Conservation (phyloP, 2,888 invertebrate species). For the Tetrapedia diversipes region DNA sequence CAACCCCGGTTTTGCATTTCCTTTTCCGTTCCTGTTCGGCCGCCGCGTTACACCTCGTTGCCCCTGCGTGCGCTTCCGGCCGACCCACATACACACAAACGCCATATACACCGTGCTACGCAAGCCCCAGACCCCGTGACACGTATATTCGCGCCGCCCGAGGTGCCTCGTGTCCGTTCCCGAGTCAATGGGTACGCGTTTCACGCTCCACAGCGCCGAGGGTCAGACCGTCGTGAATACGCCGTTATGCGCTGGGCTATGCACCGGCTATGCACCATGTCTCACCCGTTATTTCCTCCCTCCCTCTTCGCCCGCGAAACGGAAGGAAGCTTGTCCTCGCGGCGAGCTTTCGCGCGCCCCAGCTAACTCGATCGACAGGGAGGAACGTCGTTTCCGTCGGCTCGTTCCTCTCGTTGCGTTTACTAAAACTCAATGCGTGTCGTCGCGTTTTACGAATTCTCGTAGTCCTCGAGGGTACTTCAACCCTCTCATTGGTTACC, state of each 20-base stretch:
- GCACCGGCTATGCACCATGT: background rate
- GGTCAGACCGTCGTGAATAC: slow-evolving; percentile 49
- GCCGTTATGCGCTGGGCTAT: slow-evolving; percentile 34
- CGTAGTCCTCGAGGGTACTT: no score
- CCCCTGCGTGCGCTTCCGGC: slow-evolving; percentile 62
- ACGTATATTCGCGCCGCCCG: slow-evolving; percentile 44
- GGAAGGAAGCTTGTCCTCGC: slow-evolving; percentile 29
- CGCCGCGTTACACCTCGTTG: slow-evolving; percentile 62
- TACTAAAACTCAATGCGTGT: no score
- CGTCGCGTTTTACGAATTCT: background rate
- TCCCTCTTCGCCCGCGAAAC: background rate
- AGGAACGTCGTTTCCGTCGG: no score
- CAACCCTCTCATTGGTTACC: no score
- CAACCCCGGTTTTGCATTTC: slow-evolving; percentile 60
- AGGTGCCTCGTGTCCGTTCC: slow-evolving; percentile 41
- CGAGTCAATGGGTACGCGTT: slow-evolving; percentile 53
- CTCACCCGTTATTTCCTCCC: background rate
- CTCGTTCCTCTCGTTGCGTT: no score
- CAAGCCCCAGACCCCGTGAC: slow-evolving; percentile 47
- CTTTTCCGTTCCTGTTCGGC: slow-evolving; percentile 48
- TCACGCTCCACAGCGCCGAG: slow-evolving; percentile 42
- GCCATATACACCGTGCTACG: slow-evolving; percentile 29
- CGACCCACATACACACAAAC: slow-evolving; percentile 61
- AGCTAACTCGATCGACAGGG: no score
- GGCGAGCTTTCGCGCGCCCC: slow-evolving; percentile 1